Conservation (phyloP, 64 coral and sea anemone genomes). For the Montipora sp. region DNA sequence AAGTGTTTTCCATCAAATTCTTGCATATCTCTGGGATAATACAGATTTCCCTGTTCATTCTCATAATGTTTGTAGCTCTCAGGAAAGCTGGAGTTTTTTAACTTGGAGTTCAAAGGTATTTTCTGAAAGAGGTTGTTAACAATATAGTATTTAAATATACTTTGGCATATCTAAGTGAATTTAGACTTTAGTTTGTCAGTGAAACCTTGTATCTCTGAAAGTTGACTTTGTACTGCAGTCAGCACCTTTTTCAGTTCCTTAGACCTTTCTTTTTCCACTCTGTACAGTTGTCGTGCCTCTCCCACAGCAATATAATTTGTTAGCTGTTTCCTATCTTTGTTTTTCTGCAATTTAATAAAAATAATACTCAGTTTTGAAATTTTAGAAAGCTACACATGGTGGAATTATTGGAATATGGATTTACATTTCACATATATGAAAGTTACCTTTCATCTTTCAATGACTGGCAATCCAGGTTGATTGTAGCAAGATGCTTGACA, state of each 20-base stretch:
- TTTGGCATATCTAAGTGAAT: neutral
- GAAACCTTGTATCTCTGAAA: conserved; percentile 4
- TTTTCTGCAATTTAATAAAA: conserved; percentile 13
- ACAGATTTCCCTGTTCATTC: neutral
- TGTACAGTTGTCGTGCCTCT: no score
- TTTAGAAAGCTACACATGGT: neutral
- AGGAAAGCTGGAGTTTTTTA: neutral
- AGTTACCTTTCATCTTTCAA: neutral
- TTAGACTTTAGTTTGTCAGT: neutral
- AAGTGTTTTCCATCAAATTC: neutral
- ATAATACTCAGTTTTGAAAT: neutral
- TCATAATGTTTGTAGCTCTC: neutral
- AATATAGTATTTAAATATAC: neutral
- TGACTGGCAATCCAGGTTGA: neutral
- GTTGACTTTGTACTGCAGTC: no score
- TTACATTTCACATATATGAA: neutral
- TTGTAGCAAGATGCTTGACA: neutral
- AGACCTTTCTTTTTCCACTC: no score
- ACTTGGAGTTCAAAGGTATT: neutral
- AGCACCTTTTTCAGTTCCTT: no score
- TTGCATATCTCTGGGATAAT: neutral
- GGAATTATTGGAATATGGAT: neutral
- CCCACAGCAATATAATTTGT: no score
- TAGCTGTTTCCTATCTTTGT: neutral
- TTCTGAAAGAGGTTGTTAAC: neutral